Evolutionary conservation across 2,113 vertebrate species (phyloP), one percentile per base, ranked within the genome.

Genomic region (Rynchops niger): DNA sequence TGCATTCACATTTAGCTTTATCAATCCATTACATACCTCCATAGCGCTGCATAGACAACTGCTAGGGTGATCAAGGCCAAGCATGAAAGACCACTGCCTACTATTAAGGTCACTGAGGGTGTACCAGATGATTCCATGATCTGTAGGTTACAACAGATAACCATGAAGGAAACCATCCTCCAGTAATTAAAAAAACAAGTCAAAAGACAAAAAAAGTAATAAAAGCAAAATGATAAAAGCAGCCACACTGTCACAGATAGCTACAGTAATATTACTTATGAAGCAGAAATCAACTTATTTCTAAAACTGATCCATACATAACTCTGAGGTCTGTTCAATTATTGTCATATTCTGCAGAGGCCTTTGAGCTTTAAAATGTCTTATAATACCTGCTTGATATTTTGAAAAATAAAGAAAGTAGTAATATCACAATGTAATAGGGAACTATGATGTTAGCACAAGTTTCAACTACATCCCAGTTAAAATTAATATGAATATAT

Each of bases 11-110:
- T 58, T 88, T 42, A 74, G 66, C 36, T 81, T 80, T 58, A 61
- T 53, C 55, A 67, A 55, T 34, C 88, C 78, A 80, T 95, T 84
- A 98, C 98, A 96, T 98, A 99, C 99, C 99, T 99, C 99, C 99
- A 99, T 93, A 99, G 96, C 7, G 99, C 98, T 96, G 98, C 99
- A 94, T 99, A 99, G 98, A 99, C 99, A 96, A 99, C 98, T 84
- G 99, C 98, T 96, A 99, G 97, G 47, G 99, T 99, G 98, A 99
- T 98, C 99, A 99, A 98, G 97, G 99, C 99, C 95, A 99, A 98
- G 95, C 99, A 99, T 72, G 99, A 99, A 93, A 99, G 99, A 97
- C 99, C 99, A 97, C 99, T 99, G 98, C 99, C 99, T 96, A 99
- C 98, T 98, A 99, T 99, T 97, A 99, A 98, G 95, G 99, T 99